A percentile compares a stretch with the other conserved stretches of the same genome.
Evolutionary conservation across 2,113 vertebrate genomes (phyloP).

Genomic region (Myiagra hebetior): DNA sequence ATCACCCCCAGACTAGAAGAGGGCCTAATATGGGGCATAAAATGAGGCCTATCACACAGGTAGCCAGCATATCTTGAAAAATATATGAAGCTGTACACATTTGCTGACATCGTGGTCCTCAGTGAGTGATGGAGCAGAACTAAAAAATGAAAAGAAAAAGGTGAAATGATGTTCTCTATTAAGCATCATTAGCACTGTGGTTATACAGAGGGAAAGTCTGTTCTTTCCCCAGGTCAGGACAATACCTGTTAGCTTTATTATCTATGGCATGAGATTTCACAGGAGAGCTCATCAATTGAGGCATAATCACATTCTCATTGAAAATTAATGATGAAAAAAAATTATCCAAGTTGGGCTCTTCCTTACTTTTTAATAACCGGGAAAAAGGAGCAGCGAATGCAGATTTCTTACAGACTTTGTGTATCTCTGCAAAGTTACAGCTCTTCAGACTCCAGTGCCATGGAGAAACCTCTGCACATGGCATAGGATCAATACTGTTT

Average conservation of each 20-base stretch:
- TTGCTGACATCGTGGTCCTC: conserved; percentile 1
- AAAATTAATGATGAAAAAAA: conserved; percentile 10
- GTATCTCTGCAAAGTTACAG: background rate
- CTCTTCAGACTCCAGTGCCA: background rate
- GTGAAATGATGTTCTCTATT: background rate
- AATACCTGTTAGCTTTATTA: conserved; percentile 46
- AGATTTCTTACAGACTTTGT: conserved; percentile 50
- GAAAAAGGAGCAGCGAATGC: conserved; percentile 13
- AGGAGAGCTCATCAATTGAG: conserved; percentile 54
- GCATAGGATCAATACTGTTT: background rate
- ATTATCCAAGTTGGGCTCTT: background rate
- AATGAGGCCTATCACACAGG: conserved; percentile 25
- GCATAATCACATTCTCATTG: conserved; percentile 32
- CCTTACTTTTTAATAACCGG: conserved; percentile 32
- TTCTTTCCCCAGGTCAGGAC: conserved; percentile 32
- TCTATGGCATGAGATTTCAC: conserved; percentile 18
- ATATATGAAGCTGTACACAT: conserved; percentile 10
- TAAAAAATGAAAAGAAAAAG: background rate
- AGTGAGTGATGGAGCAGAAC: background rate
- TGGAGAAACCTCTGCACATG: conserved; percentile 32
- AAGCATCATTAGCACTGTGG: conserved; percentile 14
- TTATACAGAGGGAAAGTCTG: background rate
- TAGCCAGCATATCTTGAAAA: conserved; percentile 20
- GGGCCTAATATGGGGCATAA: background rate
- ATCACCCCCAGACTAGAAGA: background rate